phyloP scores from a whole-genome alignment of 2,888 invertebrate genomes.

The Drosophila silvestris region DNA sequence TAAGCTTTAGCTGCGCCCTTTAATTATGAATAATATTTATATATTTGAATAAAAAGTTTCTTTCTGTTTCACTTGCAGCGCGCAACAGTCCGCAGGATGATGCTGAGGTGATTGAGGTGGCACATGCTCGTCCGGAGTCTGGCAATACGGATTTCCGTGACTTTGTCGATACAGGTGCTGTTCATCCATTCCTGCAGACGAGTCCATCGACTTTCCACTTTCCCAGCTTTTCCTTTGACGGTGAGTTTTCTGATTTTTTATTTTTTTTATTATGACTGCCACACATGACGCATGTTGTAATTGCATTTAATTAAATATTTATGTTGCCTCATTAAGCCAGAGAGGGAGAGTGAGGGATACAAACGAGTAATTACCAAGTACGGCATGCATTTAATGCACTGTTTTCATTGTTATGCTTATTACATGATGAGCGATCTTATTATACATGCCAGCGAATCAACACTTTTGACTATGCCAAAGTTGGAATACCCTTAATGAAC shows the following conservation, averaged over 20 bases:
- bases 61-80: conserved; percentile 63
- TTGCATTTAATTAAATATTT: conserved; percentile 77
- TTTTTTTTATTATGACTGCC: conserved; percentile 21
- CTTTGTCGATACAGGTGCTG: conserved; percentile 83
- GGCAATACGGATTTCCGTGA: conserved; percentile 75
- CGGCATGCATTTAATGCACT: conserved; percentile 55
- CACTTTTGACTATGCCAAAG: neutral
- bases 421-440: conserved; percentile 37
- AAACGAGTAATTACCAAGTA: conserved; percentile 47
- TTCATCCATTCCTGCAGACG: conserved; percentile 82
- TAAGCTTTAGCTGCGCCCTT: conserved; percentile 20
- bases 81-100: conserved; percentile 80
- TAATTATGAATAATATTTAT: conserved; percentile 55
- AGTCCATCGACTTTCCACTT: conserved; percentile 78
- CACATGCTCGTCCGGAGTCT: conserved; percentile 41
- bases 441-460: neutral
- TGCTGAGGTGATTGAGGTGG: conserved; percentile 81
- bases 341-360: neutral
- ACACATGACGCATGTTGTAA: conserved; percentile 48
- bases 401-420: conserved; percentile 57
- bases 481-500: conserved; percentile 1
- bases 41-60: neutral
- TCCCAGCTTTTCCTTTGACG: conserved; percentile 84
- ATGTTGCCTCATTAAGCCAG: conserved; percentile 37
- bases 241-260: conserved; percentile 67